phyloP scores from a whole-genome alignment of 1,140 invertebrate species.

The Drosophila insularis region DNA sequence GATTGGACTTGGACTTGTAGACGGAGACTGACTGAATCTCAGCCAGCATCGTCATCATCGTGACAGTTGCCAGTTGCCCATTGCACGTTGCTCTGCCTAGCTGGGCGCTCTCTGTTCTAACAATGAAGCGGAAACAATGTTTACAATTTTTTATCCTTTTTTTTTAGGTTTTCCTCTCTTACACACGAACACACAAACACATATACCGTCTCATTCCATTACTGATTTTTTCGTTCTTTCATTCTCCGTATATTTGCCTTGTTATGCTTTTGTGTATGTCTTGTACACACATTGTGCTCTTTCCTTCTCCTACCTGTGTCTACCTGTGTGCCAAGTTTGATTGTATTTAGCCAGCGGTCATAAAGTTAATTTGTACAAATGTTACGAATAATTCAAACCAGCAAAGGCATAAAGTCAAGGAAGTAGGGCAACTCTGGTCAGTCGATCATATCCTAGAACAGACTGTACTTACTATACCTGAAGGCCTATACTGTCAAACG shows the following conservation, averaged over 20 bases:
- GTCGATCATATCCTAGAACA: background rate
- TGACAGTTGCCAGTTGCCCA: constrained; percentile 35
- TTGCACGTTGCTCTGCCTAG: constrained; percentile 2
- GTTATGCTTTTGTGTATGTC: constrained; percentile 79
- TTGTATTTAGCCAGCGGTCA: constrained; percentile 79
- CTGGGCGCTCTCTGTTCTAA: constrained; percentile 36
- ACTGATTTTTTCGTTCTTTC: constrained; percentile 29
- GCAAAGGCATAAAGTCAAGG: too few species aligned
- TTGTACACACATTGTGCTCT: constrained; percentile 75
- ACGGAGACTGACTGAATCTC: constrained; percentile 48
- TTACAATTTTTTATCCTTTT: constrained; percentile 59
- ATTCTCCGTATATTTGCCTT: constrained; percentile 67
- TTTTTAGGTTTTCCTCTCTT: constrained; percentile 15
- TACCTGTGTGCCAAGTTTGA: constrained; percentile 61
- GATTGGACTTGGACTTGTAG: constrained; percentile 61
- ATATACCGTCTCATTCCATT: background rate
- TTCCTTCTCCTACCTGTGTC: constrained; percentile 9
- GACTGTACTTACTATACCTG: too few species aligned
- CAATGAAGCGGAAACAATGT: constrained; percentile 80
- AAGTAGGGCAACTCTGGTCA: background rate
- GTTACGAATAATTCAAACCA: constrained; percentile 75
- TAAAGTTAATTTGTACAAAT: constrained; percentile 81
- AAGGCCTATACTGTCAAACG: too few species aligned
- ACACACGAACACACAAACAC: constrained; percentile 8
- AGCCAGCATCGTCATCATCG: constrained; percentile 54